A percentile compares a stretch with the other conserved stretches of the same genome.
Conservation (phyloP, 2,797 vertebrate species). For the Allochrocebus solatus region DNA sequence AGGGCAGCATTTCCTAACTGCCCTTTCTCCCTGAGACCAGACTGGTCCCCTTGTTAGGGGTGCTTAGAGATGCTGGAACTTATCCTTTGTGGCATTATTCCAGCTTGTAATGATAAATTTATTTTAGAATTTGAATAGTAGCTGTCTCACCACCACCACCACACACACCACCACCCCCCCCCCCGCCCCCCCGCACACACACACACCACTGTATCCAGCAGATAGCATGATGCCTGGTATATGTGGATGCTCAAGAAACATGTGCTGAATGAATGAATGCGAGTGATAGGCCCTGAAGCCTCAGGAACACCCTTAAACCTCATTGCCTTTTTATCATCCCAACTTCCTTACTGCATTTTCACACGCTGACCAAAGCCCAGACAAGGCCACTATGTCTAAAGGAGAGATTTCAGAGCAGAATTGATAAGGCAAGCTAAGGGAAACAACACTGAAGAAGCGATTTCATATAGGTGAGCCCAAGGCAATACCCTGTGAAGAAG, state of each 20-base stretch:
- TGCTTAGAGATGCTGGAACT: neutral
- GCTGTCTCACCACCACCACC: neutral
- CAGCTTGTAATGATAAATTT: neutral
- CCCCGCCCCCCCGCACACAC: accelerated
- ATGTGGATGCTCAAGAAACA: neutral
- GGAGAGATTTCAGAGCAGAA: neutral
- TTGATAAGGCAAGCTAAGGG: neutral
- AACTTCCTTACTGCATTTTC: neutral
- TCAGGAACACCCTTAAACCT: neutral
- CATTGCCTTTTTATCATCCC: neutral
- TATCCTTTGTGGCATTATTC: neutral
- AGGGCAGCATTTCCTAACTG: neutral
- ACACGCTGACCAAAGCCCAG: neutral
- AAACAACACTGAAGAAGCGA: neutral
- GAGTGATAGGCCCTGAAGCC: neutral
- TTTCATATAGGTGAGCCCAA: neutral
- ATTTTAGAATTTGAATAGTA: neutral
- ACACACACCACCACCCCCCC: neutral
- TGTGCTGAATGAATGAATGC: neutral
- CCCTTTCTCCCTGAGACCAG: neutral
- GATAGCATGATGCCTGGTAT: neutral
- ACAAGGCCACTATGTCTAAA: neutral
- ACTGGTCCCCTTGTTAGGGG: neutral
- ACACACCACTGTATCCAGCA: neutral
- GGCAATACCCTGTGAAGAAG: neutral